These are phyloP conservation scores for Lepus timidus DNA, from an alignment of 2,113 vertebrate species.

Conservation along the genomic window DNA sequence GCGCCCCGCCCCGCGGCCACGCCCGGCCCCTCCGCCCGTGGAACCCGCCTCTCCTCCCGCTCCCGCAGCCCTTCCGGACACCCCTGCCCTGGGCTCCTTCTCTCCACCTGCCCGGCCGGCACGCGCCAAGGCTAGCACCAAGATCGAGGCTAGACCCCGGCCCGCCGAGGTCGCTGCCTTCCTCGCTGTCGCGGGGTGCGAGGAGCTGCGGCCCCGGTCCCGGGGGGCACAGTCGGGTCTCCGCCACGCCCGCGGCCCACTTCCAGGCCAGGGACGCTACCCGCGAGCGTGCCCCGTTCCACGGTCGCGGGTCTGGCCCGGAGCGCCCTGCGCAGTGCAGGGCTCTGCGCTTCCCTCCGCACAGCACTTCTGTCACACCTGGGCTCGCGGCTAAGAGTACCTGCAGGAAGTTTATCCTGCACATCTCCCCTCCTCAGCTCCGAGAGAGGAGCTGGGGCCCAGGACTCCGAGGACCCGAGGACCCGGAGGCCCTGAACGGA, in stretches of 20 bases:
- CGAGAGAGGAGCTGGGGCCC: background rate
- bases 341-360: background rate
- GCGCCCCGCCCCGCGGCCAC: background rate
- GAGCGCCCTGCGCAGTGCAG: fast-evolving
- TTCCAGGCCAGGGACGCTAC: constrained; percentile 61
- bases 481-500: background rate
- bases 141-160: background rate
- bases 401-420: background rate
- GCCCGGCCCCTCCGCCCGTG: background rate
- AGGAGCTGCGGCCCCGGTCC: constrained; percentile 53
- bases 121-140: background rate
- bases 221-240: constrained; percentile 56
- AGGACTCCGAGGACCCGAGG: background rate
- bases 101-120: background rate
- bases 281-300: constrained; percentile 19
- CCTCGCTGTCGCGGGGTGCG: constrained; percentile 64
- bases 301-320: background rate
- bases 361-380: background rate
- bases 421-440: background rate
- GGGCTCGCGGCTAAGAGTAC: background rate
- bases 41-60: background rate
- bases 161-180: background rate
- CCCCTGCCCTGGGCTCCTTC: background rate
- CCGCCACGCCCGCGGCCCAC: constrained; percentile 42
- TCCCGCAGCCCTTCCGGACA: fast-evolving